A percentile compares a stretch with the other conserved stretches of the same genome.
Conservation (phyloP, 2,888 invertebrate genomes). For the Xestia rhomboidea region DNA sequence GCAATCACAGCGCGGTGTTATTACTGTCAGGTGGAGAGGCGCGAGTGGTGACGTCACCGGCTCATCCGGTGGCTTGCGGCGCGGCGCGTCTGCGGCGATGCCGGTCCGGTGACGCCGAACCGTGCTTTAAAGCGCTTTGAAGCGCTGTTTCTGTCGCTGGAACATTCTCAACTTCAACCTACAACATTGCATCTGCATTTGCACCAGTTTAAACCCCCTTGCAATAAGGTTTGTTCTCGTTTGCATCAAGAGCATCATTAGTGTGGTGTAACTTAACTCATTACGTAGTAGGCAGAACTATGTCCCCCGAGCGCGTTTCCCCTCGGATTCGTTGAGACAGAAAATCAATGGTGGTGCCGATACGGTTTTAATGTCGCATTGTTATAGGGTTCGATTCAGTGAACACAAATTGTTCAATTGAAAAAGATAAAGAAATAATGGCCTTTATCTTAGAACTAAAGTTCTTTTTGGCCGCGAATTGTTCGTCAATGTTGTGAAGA, state of each 20-base stretch:
- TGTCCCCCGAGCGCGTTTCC: constrained; percentile 68
- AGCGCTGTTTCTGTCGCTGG: constrained; percentile 52
- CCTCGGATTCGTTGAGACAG: constrained; percentile 70
- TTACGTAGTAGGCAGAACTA: constrained; percentile 74
- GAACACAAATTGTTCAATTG: constrained; percentile 48
- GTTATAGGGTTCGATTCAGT: constrained; percentile 38
- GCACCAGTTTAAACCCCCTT: constrained; percentile 1
- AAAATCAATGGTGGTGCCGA: constrained; percentile 74
- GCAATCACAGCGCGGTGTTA: constrained; percentile 51
- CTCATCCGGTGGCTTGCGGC: constrained; percentile 39
- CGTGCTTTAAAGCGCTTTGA: constrained; percentile 60
- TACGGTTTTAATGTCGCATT: constrained; percentile 66
- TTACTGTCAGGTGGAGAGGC: constrained; percentile 38
- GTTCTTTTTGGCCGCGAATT: background rate
- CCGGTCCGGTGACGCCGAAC: constrained; percentile 46
- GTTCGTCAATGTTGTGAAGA: background rate
- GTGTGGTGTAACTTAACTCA: constrained; percentile 71
- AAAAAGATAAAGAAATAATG: constrained; percentile 32
- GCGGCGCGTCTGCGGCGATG: constrained; percentile 37
- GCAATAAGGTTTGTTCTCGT: constrained; percentile 43
- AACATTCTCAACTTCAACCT: constrained; percentile 60
- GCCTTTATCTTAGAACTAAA: background rate
- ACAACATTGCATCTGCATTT: constrained; percentile 33
- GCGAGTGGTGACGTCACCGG: constrained; percentile 45
- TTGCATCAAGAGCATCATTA: constrained; percentile 5